A percentile compares a stretch with the other conserved stretches of the same genome.
phyloP scores from a whole-genome alignment of 2,888 invertebrate genomes.

The Desoria tigrina region DNA sequence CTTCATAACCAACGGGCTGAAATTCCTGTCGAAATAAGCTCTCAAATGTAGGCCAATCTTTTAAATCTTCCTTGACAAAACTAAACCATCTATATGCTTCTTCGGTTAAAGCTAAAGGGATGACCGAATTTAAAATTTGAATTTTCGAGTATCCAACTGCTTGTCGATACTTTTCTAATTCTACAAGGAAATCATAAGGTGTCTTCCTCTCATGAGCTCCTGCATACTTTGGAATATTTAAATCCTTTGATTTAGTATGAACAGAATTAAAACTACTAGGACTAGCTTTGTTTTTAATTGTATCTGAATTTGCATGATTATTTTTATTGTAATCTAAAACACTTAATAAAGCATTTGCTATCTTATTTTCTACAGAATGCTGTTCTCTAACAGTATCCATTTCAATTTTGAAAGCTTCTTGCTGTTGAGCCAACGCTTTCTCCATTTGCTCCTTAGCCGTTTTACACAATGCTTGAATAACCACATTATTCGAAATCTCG shows the following conservation, averaged over 20 bases:
- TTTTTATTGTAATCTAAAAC: no score
- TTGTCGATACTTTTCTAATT: slow-evolving; percentile 6
- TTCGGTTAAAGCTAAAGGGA: neutral
- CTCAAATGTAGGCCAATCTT: neutral
- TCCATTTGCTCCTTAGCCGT: no score
- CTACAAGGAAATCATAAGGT: neutral
- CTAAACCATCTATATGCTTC: slow-evolving; percentile 6
- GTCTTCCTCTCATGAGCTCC: slow-evolving; percentile 1
- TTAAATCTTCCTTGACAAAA: neutral
- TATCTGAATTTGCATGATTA: no score
- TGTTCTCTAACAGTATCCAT: no score
- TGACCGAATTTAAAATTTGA: neutral
- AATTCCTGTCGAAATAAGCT: neutral
- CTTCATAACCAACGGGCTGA: slow-evolving; percentile 6
- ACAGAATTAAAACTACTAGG: no score
- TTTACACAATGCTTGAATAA: no score
- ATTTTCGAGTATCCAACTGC: neutral
- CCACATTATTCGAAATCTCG: no score
- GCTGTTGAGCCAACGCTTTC: no score
- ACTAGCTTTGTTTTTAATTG: no score
- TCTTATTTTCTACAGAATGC: no score
- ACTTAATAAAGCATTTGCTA: no score
- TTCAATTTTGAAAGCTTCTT: no score
- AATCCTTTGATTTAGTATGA: neutral
- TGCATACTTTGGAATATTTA: neutral